Conservation (phyloP, 30 jellyfish, hydroid and myxozoan genomes). For the Chrysaora quinquecirrha region DNA sequence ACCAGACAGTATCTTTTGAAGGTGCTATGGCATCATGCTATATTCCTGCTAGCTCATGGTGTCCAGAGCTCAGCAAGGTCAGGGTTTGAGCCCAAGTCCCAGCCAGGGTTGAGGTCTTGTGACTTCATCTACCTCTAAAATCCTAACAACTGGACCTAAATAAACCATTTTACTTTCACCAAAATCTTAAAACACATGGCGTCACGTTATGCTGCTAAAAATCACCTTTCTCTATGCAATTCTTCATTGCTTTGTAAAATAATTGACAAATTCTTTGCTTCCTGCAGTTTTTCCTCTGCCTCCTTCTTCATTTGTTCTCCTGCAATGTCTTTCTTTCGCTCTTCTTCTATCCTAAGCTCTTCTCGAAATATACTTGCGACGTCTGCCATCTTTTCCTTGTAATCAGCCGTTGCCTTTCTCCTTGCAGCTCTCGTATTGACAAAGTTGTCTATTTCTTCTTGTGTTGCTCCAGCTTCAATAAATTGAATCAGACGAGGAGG, state of each 20-base stretch:
- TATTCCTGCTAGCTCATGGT: too few relatives aligned
- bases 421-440: constrained; percentile 21
- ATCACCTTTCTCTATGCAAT: constrained; percentile 68
- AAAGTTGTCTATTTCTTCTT: constrained; percentile 44
- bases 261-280: constrained; percentile 45
- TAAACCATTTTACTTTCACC: too few relatives aligned
- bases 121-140: too few relatives aligned
- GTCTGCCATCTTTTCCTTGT: constrained; percentile 65
- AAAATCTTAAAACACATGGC: too few relatives aligned
- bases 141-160: too few relatives aligned
- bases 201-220: too few relatives aligned
- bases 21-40: too few relatives aligned
- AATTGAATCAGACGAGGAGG: constrained; percentile 32
- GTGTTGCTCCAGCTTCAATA: constrained; percentile 46
- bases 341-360: constrained; percentile 59
- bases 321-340: constrained; percentile 58
- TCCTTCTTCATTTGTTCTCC: constrained; percentile 80
- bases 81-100: too few relatives aligned
- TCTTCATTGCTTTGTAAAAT: constrained; percentile 75
- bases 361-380: constrained; percentile 57
- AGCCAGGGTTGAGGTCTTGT: too few relatives aligned
- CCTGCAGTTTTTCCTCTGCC: constrained; percentile 64
- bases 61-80: too few relatives aligned
- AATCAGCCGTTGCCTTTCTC: constrained; percentile 52
- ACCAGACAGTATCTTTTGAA: too few relatives aligned